Evolutionary conservation across 2,113 vertebrate species (phyloP), one percentile per base, ranked within the genome.

Genomic region (Microcebus jonahi): DNA sequence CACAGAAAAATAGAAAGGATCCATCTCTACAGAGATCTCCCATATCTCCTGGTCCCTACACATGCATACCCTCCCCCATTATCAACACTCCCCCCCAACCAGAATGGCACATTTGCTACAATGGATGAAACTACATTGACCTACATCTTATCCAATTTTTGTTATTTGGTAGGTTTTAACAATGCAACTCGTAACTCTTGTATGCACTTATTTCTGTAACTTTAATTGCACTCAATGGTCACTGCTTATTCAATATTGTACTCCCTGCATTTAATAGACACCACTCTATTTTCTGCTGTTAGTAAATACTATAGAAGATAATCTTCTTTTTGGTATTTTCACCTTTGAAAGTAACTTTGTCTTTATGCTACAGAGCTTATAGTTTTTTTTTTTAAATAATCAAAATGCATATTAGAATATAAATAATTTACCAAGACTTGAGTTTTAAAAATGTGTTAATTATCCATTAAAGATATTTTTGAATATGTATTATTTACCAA

Each of bases 401-500:
- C 34, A n/a, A 79, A 84, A 73, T 81, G 20, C 9, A 68, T 61
- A 77, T 27, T 71, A 13, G 77, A 76, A 45, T 83, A 42, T 48
- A 70, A 90, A 83, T 61, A 84, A 79, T 94, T 89, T 65, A 80
- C 12, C 42, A 39, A 21, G 1, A 9, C 6, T 53, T 71, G 11
- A 48, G 15, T 82, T 87, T 34, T 81, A 68, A 63, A 90, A 95
- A 68, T 42, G n/a, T 90, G 42, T 86, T 75, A 76, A 75, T 94
- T 63, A 70, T 70, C 59, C 1, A 34, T 91, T 88, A 67, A 67
- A 90, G 29, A 5, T 1, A 29, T 12, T 65, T 90, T 91, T 48
- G 20, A 88, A n/a, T 65, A 65, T 57, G 3, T 55, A 83, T 83
- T 71, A 88, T 88, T 94, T 91, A 48, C 10, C 39, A 90, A 87